Evolutionary conservation across 2,888 invertebrate species (phyloP).

Genomic region (Drosophila yooni): DNA sequence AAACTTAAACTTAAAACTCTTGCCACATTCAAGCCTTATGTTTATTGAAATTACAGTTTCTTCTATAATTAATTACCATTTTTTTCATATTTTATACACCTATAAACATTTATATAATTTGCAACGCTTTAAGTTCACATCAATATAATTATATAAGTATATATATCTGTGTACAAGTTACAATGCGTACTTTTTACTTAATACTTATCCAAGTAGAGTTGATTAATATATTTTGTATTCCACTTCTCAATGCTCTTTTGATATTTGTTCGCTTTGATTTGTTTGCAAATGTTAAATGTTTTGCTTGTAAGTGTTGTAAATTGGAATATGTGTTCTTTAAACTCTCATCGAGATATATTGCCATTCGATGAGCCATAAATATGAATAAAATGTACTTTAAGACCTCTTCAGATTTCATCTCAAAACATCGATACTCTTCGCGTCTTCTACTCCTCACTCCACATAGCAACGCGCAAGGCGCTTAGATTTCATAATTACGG

Average conservation of each 20-base stretch:
- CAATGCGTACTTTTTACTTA: conserved; percentile 7
- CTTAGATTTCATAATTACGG: conserved; percentile 96
- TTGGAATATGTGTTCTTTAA: conserved; percentile 54
- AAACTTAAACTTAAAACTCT: conserved; percentile 41
- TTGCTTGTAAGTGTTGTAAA: conserved; percentile 27
- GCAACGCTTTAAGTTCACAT: conserved; percentile 73
- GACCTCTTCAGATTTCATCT: conserved; percentile 18
- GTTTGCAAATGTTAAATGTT: conserved; percentile 16
- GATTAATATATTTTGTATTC: conserved; percentile 26
- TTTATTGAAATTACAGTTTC: conserved; percentile 85
- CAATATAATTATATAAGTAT: conserved; percentile 48
- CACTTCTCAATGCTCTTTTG: conserved; percentile 28
- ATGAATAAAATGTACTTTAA: conserved; percentile 40
- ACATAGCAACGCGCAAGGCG: neutral
- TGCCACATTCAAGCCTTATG: conserved; percentile 39
- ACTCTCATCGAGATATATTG: conserved; percentile 62
- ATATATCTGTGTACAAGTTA: conserved; percentile 13
- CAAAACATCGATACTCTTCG: conserved; percentile 41
- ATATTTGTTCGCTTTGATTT: conserved; percentile 26
- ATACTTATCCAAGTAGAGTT: conserved; percentile 31
- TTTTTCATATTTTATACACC: conserved; percentile 64
- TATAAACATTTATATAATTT: conserved; percentile 70
- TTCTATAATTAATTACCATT: conserved; percentile 75
- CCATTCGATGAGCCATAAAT: conserved; percentile 40
- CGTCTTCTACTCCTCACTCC: neutral